Evolutionary conservation across 2,797 vertebrate genomes (phyloP).

Genomic region (Poeciliopsis presidionis): DNA sequence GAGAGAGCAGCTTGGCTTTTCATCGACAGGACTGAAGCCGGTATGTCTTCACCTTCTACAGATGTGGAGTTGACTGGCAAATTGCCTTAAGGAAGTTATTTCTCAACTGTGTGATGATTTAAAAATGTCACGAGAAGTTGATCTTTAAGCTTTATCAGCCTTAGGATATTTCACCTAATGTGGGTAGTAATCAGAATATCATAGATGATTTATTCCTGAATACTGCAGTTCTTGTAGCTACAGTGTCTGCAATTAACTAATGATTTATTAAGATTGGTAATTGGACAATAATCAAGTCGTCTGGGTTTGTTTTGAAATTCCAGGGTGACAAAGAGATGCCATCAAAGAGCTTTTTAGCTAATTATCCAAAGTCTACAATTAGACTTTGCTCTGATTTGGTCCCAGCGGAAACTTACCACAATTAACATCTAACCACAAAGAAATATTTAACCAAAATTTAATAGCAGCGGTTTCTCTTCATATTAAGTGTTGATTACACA

Average conservation of each 20-base stretch:
- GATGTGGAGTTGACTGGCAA: constrained; percentile 48
- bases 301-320: constrained; percentile 8
- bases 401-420: neutral
- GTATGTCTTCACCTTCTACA: constrained; percentile 15
- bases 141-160: constrained; percentile 19
- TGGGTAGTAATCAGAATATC: constrained; percentile 13
- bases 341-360: constrained; percentile 13
- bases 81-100: constrained; percentile 48
- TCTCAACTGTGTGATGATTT: constrained; percentile 45
- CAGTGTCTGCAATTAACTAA: constrained; percentile 30
- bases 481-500: constrained; percentile 5
- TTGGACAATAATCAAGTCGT: constrained; percentile 21
- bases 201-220: constrained; percentile 19
- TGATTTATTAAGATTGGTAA: constrained; percentile 52
- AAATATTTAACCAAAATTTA: neutral
- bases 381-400: constrained; percentile 19
- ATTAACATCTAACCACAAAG: neutral
- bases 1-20: constrained; percentile 15
- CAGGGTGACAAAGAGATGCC: constrained; percentile 19
- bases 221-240: constrained; percentile 26
- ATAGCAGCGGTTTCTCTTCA: neutral
- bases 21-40: constrained; percentile 11
- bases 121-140: constrained; percentile 27
- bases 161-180: constrained; percentile 11
- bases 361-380: constrained; percentile 23